These are phyloP conservation scores for Miltochrista miniata DNA, from an alignment of 2,888 invertebrate genomes.

Conservation along the genomic window DNA sequence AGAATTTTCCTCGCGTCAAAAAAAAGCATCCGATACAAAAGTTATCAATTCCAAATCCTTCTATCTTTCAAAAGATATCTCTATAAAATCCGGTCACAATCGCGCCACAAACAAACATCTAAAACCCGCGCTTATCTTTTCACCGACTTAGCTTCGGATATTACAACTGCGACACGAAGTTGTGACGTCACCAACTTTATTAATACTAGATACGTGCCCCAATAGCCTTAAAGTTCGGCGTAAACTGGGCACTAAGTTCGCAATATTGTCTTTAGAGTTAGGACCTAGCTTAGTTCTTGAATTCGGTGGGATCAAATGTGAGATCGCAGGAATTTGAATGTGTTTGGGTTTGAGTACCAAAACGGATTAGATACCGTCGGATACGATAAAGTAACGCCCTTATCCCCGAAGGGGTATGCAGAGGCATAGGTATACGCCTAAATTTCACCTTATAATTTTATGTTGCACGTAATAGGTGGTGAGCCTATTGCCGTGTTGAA, in stretches of 20 bases:
- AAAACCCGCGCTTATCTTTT: background rate
- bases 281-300: background rate
- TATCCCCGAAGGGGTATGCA: too few relatives aligned
- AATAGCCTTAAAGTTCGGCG: constrained; percentile 1
- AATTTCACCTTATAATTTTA: too few relatives aligned
- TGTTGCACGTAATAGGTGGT: too few relatives aligned
- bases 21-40: background rate
- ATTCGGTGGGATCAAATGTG: background rate
- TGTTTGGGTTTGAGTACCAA: background rate
- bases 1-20: too few relatives aligned
- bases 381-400: too few relatives aligned
- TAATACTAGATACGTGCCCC: constrained; percentile 4
- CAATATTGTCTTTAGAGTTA: constrained; percentile 6
- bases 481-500: too few relatives aligned
- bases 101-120: background rate
- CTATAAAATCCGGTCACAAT: background rate
- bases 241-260: constrained; percentile 5
- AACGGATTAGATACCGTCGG: too few relatives aligned
- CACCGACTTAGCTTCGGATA: background rate
- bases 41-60: background rate
- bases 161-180: background rate
- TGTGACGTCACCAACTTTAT: constrained; percentile 6
- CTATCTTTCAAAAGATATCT: background rate
- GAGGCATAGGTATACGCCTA: too few relatives aligned
- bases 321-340: background rate